A percentile compares a stretch with the other conserved stretches of the same genome.
phyloP scores from a whole-genome alignment of 2,888 invertebrate genomes.

The Meteorus colon region DNA sequence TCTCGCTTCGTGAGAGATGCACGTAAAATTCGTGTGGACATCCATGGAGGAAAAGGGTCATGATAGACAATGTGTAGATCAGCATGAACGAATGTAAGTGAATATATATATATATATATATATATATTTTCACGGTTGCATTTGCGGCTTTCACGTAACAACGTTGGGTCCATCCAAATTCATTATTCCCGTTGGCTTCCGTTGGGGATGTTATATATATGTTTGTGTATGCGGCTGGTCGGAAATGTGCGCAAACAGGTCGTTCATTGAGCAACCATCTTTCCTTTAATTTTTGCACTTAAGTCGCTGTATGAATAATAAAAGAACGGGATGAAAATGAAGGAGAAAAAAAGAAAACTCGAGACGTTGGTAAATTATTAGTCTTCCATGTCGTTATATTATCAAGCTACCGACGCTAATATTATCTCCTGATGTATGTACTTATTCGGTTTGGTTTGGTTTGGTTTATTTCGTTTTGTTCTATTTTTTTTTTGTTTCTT shows the following conservation, averaged over 20 bases:
- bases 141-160: neutral
- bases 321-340: neutral
- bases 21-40: constrained; percentile 6
- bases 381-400: constrained; percentile 57
- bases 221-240: constrained; percentile 7
- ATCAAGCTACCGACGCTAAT: constrained; percentile 52
- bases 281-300: constrained; percentile 16
- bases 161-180: neutral
- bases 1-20: constrained; percentile 7
- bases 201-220: neutral
- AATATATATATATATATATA: neutral
- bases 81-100: constrained; percentile 1
- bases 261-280: neutral
- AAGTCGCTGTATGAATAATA: constrained; percentile 3
- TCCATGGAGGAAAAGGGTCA: neutral
- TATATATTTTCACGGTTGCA: neutral
- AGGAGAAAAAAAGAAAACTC: neutral
- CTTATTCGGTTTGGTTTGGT: neutral
- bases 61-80: neutral
- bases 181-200: neutral
- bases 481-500: neutral
- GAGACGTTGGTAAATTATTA: constrained; percentile 16
- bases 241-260: neutral
- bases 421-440: neutral
- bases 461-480: neutral